Evolutionary conservation across 2,797 vertebrate species (phyloP), one percentile per base, ranked within the genome.

Genomic region (Urocyon cinereoargenteus): DNA sequence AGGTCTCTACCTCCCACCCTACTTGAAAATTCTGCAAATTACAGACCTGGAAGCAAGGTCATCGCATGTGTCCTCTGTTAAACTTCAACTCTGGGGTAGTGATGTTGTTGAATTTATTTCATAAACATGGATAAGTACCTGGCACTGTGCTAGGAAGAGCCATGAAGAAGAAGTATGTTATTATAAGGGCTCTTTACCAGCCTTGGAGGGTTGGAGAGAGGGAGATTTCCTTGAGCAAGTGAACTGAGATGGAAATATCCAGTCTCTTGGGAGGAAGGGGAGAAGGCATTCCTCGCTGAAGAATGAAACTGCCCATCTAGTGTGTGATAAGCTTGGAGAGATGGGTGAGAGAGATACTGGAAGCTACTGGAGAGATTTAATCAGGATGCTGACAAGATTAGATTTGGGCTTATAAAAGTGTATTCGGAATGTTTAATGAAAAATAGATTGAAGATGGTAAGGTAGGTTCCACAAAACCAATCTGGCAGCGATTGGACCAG

Each of bases 161-260:
- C 53, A 72, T 28, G 45, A 36, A 57, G 53, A 31, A 66, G 40
- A 92, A 87, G 90, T 9, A 51, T 22, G 19, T 49, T n/a, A 22
- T 34, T 28, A 10, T n/a, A 40, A 88, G 11, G 22, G 15, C 8
- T 10, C 24, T 21, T 81, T 24, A n/a, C 5, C 19, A 9, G 81
- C 15, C 45, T 53, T n/a, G 18, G 26, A 28, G 40, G 79, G 31
- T 0, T 79, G 89, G 40, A 51, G 12, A 77, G 55, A 57, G 28
- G n/a, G 5, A 36, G 40, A 18, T 34, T 92, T 94, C 92, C 40
- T 22, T 15, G 55, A 90, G 57, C 45, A 51, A 77, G 86, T 21
- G 31, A 72, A 11, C 5, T 12, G 57, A 73, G 61, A 21, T 10
- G 26, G 34, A 75, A 86, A 16, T 0, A 66, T 31, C 36, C 6